Percentiles rank a stretch among this genome's conserved stretches.
Evolutionary conservation across 2,797 vertebrate genomes (phyloP).

Genomic region (Rhynchotus rufescens): DNA sequence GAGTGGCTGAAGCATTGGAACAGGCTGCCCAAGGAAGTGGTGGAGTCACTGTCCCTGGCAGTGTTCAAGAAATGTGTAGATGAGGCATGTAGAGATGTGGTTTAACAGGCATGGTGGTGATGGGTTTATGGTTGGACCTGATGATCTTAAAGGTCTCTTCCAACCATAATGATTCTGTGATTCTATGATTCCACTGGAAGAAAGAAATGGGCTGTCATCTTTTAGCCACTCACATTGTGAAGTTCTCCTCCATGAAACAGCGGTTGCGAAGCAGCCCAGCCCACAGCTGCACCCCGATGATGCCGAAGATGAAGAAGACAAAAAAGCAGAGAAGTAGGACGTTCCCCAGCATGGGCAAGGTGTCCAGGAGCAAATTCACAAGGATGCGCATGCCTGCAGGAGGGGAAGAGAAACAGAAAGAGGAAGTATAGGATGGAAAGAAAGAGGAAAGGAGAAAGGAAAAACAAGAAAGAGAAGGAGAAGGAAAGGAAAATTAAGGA

Average conservation of each 20-base stretch:
- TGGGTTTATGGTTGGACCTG: no score
- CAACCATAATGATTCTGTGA: no score
- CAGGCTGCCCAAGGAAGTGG: no score
- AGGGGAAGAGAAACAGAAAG: slow-evolving; percentile 8
- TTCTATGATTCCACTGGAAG: background rate
- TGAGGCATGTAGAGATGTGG: no score
- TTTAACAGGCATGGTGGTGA: no score
- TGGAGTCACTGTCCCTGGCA: no score
- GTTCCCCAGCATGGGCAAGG: slow-evolving; percentile 96
- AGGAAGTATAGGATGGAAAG: background rate
- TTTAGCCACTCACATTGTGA: slow-evolving; percentile 90
- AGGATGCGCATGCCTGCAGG: slow-evolving; percentile 93
- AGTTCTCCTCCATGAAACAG: slow-evolving; percentile 93
- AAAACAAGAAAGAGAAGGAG: background rate
- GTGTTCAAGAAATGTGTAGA: no score
- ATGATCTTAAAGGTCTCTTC: no score
- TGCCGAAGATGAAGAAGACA: slow-evolving; percentile 99
- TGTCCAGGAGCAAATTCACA: slow-evolving; percentile 97
- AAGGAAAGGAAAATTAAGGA: background rate
- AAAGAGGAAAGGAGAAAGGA: background rate
- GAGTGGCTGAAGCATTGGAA: no score
- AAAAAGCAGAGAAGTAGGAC: slow-evolving; percentile 98
- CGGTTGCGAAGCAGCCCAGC: slow-evolving; percentile 94
- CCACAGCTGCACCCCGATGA: slow-evolving; percentile 98
- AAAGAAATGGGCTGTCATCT: background rate